Evolutionary conservation across 2,888 invertebrate genomes (phyloP), one percentile per base, ranked within the genome.

Genomic region (Dilophus febrilis): DNA sequence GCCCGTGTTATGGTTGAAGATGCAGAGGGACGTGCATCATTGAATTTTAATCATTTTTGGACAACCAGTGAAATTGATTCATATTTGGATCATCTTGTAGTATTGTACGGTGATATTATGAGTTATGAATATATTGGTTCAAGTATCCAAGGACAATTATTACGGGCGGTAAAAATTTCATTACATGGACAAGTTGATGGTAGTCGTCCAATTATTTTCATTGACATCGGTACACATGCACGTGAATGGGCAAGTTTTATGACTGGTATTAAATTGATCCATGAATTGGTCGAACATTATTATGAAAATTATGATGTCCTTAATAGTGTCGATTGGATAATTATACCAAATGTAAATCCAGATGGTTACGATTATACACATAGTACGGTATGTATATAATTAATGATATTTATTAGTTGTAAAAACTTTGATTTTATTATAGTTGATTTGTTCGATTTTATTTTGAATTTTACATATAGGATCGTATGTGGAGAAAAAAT

Each of bases 341-440:
- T 77, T 17, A 45, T 78, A 44, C 80, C 81, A 0, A 56, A 72
- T 3, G 65, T 72, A 13, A 82, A 82, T 54, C 78, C 80, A 13
- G 81, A 82, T 55, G 81, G 81, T 1, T 81, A 80, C 49, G 74
- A 71, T 47, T 77, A 64, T 53, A 64, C 71, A 1, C 70, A 69
- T 46, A 64, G 62, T 10, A 46, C 38, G 18, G 61, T 64, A 38
- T 53, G 61, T 48, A 43, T 12, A 42, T 70, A 74, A 49, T 51
- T 77, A 44, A 64, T 71, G 1, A 68, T 70, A 49, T 64, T 72
- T 46, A 52, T 66, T 7, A 62, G 60, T 6, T 71, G 4, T 6
- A 8, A 22, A 22, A 6, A 22, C 4, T 4, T 22, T 22, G 22
- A 8, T 22, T 22, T 6, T 6, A 6, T 6, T 6, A 6, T 6